Conservation (phyloP, 2,797 vertebrate species). For the Sebastes cheni region DNA sequence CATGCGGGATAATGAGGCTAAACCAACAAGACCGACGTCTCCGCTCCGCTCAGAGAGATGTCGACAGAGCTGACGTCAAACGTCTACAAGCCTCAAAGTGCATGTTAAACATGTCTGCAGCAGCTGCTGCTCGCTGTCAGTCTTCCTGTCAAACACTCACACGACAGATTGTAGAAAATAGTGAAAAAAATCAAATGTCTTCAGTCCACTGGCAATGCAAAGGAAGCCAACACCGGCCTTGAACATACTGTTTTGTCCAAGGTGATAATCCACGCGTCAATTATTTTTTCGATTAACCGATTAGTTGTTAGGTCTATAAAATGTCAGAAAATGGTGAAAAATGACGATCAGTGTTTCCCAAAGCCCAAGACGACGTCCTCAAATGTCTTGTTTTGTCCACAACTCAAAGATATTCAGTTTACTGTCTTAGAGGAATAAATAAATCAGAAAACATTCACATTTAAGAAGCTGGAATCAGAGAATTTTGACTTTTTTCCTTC, state of each 20-base stretch:
- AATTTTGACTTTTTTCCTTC: rapidly evolving
- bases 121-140: constrained; percentile 19
- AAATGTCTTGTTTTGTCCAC: too few relatives aligned
- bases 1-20: constrained; percentile 58
- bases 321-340: too few relatives aligned
- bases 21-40: constrained; percentile 41
- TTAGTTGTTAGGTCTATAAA: too few relatives aligned
- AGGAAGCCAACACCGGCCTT: not conserved
- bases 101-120: constrained; percentile 19
- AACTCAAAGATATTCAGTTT: too few relatives aligned
- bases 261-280: not conserved
- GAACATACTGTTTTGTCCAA: too few relatives aligned
- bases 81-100: constrained; percentile 17
- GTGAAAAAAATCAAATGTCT: not conserved
- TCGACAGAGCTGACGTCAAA: constrained; percentile 30
- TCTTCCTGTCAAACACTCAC: constrained; percentile 21
- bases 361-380: rapidly evolving
- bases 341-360: too few relatives aligned
- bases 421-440: too few relatives aligned
- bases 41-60: constrained; percentile 6
- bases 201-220: not conserved
- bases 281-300: too few relatives aligned
- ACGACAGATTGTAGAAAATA: not conserved
- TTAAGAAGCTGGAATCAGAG: too few relatives aligned
- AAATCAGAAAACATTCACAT: too few relatives aligned